Conservation (phyloP, 2,113 vertebrate species). For the Sphaerodactylus townsendi region DNA sequence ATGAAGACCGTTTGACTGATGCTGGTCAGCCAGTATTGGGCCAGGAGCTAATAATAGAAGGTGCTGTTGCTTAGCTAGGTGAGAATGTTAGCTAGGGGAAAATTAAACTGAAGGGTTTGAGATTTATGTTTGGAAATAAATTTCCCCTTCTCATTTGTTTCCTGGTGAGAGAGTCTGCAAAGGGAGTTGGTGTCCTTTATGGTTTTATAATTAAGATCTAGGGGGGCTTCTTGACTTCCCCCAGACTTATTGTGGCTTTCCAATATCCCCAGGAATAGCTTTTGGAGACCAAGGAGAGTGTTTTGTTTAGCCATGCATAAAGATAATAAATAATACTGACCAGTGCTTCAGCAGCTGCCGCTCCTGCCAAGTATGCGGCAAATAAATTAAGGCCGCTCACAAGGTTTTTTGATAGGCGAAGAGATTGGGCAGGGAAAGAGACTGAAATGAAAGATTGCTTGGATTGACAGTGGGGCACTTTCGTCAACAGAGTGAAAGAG, state of each 20-base stretch:
- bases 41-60: slow-evolving; percentile 74
- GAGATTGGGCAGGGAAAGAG: not conserved
- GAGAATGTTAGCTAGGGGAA: slow-evolving; percentile 73
- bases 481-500: slow-evolving; percentile 2
- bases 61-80: slow-evolving; percentile 72
- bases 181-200: slow-evolving; percentile 65
- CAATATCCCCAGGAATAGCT: slow-evolving; percentile 29
- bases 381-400: slow-evolving; percentile 43
- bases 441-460: not conserved
- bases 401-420: slow-evolving; percentile 11
- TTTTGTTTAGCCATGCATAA: slow-evolving; percentile 47
- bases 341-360: slow-evolving; percentile 41
- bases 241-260: slow-evolving; percentile 40
- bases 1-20: slow-evolving; percentile 69
- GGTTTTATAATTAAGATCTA: slow-evolving; percentile 74
- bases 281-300: slow-evolving; percentile 36
- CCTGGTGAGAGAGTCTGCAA: slow-evolving; percentile 66
- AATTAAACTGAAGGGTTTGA: slow-evolving; percentile 73
- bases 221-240: slow-evolving; percentile 50
- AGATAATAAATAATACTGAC: slow-evolving; percentile 55
- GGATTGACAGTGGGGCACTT: slow-evolving; percentile 1
- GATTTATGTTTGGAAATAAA: slow-evolving; percentile 72
- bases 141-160: slow-evolving; percentile 74
- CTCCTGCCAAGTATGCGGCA: slow-evolving; percentile 32
- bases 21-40: slow-evolving; percentile 69